Conservation (phyloP, 2,797 vertebrate species). For the Lithobates sylvaticus region DNA sequence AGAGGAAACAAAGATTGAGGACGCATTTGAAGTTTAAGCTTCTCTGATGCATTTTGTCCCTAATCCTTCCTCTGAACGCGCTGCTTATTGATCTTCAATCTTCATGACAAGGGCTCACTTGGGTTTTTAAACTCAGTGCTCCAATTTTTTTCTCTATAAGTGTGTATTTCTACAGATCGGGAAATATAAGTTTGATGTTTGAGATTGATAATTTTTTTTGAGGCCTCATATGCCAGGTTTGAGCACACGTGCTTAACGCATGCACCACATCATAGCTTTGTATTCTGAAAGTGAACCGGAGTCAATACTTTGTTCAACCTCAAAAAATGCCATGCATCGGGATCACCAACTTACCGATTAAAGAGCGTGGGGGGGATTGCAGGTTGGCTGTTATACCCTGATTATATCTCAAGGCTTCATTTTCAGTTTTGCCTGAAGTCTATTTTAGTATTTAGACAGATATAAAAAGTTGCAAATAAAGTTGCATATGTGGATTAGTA, state of each 20-base stretch:
- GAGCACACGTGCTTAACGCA: background rate
- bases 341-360: too few relatives aligned
- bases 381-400: too few relatives aligned
- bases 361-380: too few relatives aligned
- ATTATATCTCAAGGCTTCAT: too few relatives aligned
- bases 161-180: conserved; percentile 6
- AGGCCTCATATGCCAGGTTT: background rate
- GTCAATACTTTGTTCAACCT: too few relatives aligned
- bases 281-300: background rate
- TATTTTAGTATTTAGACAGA: too few relatives aligned
- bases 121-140: conserved; percentile 52
- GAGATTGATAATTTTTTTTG: background rate
- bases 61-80: conserved; percentile 61
- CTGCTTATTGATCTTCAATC: conserved; percentile 57
- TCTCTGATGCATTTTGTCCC: conserved; percentile 59
- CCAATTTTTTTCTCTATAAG: conserved; percentile 32
- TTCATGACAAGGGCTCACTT: conserved; percentile 60
- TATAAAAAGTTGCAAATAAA: too few relatives aligned
- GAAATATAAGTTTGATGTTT: conserved; percentile 1
- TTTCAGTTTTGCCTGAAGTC: too few relatives aligned
- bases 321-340: too few relatives aligned
- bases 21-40: conserved; percentile 62
- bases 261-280: background rate
- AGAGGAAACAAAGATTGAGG: conserved; percentile 62
- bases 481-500: too few relatives aligned